Conservation (phyloP, 2,888 invertebrate genomes). For the Acleris sparsana region DNA sequence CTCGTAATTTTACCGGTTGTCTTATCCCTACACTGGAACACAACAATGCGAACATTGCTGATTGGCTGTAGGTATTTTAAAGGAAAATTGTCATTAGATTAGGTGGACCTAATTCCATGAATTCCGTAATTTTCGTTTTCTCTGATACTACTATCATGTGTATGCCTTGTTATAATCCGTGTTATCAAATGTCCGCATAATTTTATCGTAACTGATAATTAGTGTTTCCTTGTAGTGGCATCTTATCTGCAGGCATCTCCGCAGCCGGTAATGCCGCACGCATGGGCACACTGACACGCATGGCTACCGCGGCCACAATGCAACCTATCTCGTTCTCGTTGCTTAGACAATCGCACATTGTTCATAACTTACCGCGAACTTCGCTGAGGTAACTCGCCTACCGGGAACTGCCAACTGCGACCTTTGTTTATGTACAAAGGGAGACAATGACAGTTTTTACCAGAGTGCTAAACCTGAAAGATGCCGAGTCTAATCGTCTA, state of each 20-base stretch:
- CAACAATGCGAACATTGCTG: too few species aligned
- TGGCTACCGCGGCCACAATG: background rate
- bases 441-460: constrained; percentile 68
- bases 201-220: too few species aligned
- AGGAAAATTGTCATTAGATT: too few species aligned
- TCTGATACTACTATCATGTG: too few species aligned
- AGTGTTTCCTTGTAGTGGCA: too few species aligned
- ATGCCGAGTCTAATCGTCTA: constrained; percentile 27
- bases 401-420: constrained; percentile 54
- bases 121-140: too few species aligned
- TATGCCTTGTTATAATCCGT: background rate
- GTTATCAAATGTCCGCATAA: background rate
- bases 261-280: background rate
- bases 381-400: constrained; percentile 59
- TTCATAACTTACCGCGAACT: constrained; percentile 62
- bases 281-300: background rate
- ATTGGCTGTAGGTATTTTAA: too few species aligned
- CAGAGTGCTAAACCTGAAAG: constrained; percentile 46
- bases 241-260: background rate
- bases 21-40: too few species aligned
- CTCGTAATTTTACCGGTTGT: too few species aligned
- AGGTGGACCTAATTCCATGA: too few species aligned
- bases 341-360: constrained; percentile 66
- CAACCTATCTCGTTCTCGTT: constrained; percentile 1
- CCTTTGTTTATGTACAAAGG: constrained; percentile 67